These are phyloP conservation scores for Philypnodon macrostomus DNA, from an alignment of 2,797 vertebrate species.

Conservation along the genomic window DNA sequence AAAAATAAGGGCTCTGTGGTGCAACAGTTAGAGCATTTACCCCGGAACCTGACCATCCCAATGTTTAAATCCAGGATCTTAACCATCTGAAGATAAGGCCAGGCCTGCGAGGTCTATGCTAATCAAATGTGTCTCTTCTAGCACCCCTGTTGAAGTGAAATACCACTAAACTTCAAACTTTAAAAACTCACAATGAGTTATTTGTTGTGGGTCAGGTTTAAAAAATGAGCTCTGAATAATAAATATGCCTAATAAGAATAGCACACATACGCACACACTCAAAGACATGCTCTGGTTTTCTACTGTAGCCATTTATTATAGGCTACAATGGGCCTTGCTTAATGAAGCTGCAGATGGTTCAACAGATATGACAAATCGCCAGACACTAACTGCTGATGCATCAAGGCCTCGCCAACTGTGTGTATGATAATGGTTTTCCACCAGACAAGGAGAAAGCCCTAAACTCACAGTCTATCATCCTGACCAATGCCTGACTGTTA, in stretches of 20 bases:
- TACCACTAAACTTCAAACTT: neutral
- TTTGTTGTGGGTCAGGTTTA: neutral
- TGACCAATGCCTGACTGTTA: slow-evolving; percentile 14
- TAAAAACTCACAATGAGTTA: neutral
- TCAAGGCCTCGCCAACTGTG: slow-evolving; percentile 38
- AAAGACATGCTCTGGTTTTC: slow-evolving; percentile 15
- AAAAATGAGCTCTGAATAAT: neutral
- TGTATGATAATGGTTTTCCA: slow-evolving; percentile 31
- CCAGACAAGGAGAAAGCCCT: slow-evolving; percentile 32
- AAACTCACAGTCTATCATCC: slow-evolving; percentile 26
- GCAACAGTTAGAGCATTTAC: too few species aligned
- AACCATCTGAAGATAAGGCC: too few species aligned
- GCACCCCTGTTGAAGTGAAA: too few species aligned
- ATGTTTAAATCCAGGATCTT: too few species aligned
- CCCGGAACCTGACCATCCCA: too few species aligned
- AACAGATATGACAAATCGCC: slow-evolving; percentile 50
- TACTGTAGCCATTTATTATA: slow-evolving; percentile 16
- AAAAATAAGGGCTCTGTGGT: too few species aligned
- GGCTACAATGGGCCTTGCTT: slow-evolving; percentile 35
- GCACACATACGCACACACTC: neutral
- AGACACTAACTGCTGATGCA: slow-evolving; percentile 36
- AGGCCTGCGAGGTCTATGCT: too few species aligned
- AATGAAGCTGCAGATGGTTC: slow-evolving; percentile 43
- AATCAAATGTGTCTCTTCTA: too few species aligned
- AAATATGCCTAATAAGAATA: neutral